Conservation (phyloP, 2,113 vertebrate species). For the Ariopsis seemanni region DNA sequence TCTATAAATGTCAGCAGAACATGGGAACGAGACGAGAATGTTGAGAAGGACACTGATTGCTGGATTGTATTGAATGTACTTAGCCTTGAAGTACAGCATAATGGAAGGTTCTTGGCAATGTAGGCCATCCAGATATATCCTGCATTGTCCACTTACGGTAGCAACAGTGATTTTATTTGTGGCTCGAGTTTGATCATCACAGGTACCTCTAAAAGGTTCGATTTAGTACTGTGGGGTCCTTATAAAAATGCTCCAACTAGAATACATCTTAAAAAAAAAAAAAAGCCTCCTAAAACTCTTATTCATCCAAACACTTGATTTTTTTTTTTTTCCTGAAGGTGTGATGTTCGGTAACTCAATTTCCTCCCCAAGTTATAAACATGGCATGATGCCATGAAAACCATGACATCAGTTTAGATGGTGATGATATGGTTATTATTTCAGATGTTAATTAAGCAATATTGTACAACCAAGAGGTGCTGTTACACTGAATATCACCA, state of each 20-base stretch:
- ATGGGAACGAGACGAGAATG: neutral
- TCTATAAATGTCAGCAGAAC: neutral
- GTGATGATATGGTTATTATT: neutral
- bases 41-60: neutral
- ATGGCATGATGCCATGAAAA: neutral
- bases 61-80: conserved; percentile 10
- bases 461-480: neutral
- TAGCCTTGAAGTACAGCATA: conserved; percentile 11
- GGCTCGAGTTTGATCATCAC: neutral
- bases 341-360: neutral
- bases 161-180: neutral
- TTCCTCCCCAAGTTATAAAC: neutral
- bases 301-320: neutral
- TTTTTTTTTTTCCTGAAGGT: neutral
- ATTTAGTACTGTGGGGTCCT: neutral
- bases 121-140: conserved; percentile 8
- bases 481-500: too few species aligned
- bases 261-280: neutral
- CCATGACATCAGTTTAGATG: neutral
- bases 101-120: neutral
- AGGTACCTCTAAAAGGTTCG: neutral
- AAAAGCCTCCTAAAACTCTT: neutral
- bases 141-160: neutral
- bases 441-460: neutral
- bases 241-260: neutral